Evolutionary conservation across 2,797 vertebrate species (phyloP), one percentile per base, ranked within the genome.

Genomic region (Anomalospiza imberbis): DNA sequence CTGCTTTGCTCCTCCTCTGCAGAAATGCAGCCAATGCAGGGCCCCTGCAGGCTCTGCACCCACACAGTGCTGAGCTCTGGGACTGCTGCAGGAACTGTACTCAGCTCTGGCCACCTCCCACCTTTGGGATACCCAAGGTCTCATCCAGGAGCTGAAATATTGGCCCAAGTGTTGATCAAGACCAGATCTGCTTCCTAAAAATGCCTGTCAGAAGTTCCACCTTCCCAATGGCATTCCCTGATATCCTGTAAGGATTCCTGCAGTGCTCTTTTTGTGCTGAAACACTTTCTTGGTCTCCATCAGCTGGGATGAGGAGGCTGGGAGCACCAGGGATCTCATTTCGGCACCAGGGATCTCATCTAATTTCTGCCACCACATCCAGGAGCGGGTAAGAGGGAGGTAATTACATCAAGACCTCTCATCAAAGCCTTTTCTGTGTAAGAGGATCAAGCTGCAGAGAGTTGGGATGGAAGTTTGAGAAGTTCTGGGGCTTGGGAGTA

Each of bases 181-280:
- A 45, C 17, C 26, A 44, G 29, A 53, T 50, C 10, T 72, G 32
- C 50, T 47, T 7, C 74, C 71, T 65, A 34, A 74, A 62, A 82
- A 3, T 21, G 36, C n/a, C 34, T 61, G 38, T n/a, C 71, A 93
- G 58, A 22, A 32, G 21, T 40, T 40, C 12, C 24, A 44, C 28
- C 7, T 29, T 62, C 58, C 38, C 53, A 36, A 0, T 18, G 74
- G 10, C 21, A 34, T 15, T 42, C 31, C 17, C 13, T 13, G 0
- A 1, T 14, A 44, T 16, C 31, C 65, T 51, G n/a, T 0, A 4
- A 32, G 22, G 57, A 31, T 51, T 55, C 71, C 66, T 62, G 28
- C 61, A 24, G 17, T 13, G 25, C 26, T 50, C 34, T 55, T 62
- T 32, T 55, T 21, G 25, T 28, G 20, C 48, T 65, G 53, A 28